A percentile compares a stretch with the other conserved stretches of the same genome.
phyloP scores from a whole-genome alignment of 2,113 vertebrate genomes.

The Polypterus senegalus region DNA sequence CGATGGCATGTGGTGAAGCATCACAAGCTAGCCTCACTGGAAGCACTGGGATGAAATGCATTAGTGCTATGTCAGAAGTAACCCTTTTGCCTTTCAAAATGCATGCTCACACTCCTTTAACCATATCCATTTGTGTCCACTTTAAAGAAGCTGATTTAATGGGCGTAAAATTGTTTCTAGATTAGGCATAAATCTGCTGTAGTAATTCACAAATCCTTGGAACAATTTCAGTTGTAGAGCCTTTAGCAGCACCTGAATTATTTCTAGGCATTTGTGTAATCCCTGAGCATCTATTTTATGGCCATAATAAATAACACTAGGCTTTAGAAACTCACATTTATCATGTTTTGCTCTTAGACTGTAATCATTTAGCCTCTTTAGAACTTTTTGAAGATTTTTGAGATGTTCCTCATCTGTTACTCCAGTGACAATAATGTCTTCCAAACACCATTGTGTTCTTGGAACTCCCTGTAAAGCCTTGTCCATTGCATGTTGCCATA shows the following conservation, averaged over 20 bases:
- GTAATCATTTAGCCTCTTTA: constrained; percentile 2
- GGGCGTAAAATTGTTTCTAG: too few relatives aligned
- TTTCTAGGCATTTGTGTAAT: too few relatives aligned
- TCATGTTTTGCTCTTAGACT: neutral
- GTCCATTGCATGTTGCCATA: neutral
- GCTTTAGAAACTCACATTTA: too few relatives aligned
- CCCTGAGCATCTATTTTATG: too few relatives aligned
- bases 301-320: too few relatives aligned
- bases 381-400: neutral
- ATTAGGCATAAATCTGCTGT: too few relatives aligned
- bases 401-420: constrained; percentile 3
- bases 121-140: too few relatives aligned
- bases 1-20: neutral
- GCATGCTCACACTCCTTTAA: too few relatives aligned
- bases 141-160: too few relatives aligned
- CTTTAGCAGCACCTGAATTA: too few relatives aligned
- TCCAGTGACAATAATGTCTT: neutral
- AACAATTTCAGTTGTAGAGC: too few relatives aligned
- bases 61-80: neutral
- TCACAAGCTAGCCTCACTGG: constrained; percentile 1
- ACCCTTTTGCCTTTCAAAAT: neutral
- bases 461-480: neutral
- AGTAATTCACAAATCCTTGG: too few relatives aligned
- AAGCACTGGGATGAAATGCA: neutral
- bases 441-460: neutral